A percentile compares a stretch with the other conserved stretches of the same genome.
These are phyloP conservation scores for Rhyacophila evoluta DNA, from an alignment of 2,888 invertebrate genomes.

Conservation along the genomic window DNA sequence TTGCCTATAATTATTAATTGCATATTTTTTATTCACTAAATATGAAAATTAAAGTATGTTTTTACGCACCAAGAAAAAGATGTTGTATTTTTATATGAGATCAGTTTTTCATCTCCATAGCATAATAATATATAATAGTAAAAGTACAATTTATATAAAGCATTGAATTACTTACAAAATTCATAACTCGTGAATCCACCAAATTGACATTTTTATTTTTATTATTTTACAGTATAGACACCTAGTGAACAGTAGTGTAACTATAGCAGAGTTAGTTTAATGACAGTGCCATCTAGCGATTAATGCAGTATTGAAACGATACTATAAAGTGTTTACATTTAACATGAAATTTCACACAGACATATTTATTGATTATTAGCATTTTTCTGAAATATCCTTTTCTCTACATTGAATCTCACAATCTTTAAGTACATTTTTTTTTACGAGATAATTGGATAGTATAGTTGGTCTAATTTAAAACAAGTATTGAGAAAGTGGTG, in stretches of 20 bases:
- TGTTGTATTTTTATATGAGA: neutral
- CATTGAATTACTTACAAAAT: neutral
- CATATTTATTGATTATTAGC: too few relatives aligned
- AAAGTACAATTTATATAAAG: neutral
- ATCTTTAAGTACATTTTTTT: too few relatives aligned
- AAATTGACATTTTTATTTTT: conserved; percentile 9
- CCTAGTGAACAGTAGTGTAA: neutral
- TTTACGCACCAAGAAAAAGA: conserved; percentile 9
- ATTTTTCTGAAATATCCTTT: too few relatives aligned
- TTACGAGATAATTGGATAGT: too few relatives aligned
- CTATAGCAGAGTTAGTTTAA: neutral
- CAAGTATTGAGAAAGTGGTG: too few relatives aligned
- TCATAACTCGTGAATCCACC: neutral
- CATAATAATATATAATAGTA: neutral
- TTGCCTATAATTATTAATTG: neutral
- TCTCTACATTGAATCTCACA: too few relatives aligned
- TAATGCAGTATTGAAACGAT: too few relatives aligned
- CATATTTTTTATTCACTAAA: neutral
- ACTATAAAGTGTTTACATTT: too few relatives aligned
- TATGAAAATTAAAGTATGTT: neutral
- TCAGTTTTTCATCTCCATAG: neutral
- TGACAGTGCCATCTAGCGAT: neutral
- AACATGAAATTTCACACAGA: too few relatives aligned
- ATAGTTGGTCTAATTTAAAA: too few relatives aligned
- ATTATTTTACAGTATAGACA: conserved; percentile 21